These are phyloP conservation scores for Picus viridis DNA, from an alignment of 2,797 vertebrate genomes.

Conservation along the genomic window DNA sequence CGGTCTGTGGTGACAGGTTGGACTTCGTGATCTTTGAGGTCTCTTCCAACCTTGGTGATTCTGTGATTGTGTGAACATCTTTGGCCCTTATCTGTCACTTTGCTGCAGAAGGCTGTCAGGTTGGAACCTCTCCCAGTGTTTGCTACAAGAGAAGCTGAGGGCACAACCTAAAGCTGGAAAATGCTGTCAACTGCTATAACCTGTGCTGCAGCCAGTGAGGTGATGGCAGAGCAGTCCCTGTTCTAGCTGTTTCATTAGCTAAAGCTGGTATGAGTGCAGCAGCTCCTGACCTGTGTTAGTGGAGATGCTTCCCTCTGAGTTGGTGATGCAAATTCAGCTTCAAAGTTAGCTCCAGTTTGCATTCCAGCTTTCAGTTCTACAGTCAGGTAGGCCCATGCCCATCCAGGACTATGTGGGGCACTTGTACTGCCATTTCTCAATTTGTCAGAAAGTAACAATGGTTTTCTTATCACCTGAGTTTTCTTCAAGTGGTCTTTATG, in stretches of 20 bases:
- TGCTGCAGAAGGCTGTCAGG: neutral
- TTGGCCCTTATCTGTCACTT: neutral
- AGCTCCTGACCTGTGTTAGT: neutral
- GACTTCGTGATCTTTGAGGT: too few species aligned
- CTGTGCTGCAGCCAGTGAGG: neutral
- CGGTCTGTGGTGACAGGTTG: too few species aligned
- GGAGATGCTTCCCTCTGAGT: neutral
- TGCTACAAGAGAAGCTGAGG: fast-evolving
- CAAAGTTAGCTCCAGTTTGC: neutral
- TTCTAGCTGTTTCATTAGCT: too few species aligned
- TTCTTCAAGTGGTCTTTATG: neutral
- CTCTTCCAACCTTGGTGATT: too few species aligned
- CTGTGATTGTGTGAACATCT: too few species aligned
- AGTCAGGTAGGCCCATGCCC: too few species aligned
- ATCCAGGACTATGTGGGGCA: neutral
- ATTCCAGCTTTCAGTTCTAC: neutral
- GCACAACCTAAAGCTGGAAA: neutral
- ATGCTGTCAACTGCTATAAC: too few species aligned
- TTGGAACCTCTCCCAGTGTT: fast-evolving
- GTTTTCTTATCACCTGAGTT: neutral
- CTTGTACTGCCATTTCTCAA: neutral
- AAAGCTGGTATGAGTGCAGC: neutral
- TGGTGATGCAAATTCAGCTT: neutral
- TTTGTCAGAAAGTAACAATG: neutral
- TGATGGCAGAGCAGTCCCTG: fast-evolving